A percentile compares a stretch with the other conserved stretches of the same genome.
Conservation (phyloP, 1,140 invertebrate genomes). For the Portunus trituberculatus region DNA sequence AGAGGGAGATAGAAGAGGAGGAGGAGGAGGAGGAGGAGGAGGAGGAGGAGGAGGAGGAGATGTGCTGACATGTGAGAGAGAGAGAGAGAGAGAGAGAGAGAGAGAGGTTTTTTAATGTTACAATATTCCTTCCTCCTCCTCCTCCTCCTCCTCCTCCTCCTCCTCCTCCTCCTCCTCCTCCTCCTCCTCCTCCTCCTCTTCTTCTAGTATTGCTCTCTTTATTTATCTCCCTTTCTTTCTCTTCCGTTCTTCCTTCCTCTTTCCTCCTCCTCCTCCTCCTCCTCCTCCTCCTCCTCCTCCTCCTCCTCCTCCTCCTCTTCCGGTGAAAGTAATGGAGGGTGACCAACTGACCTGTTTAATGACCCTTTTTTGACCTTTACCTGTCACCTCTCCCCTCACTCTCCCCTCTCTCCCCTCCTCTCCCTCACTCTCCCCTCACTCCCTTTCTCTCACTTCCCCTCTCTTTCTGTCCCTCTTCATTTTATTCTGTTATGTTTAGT, state of each 20-base stretch:
- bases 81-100: neutral
- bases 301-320: neutral
- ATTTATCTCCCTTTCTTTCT: too few relatives aligned
- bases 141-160: neutral
- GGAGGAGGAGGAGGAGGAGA: neutral
- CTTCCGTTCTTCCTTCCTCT: neutral
- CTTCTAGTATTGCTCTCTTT: neutral
- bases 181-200: neutral
- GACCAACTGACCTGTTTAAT: constrained; percentile 22
- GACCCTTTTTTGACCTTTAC: neutral
- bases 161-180: neutral
- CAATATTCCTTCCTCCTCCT: neutral
- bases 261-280: neutral
- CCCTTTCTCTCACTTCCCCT: neutral
- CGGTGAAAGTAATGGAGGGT: neutral
- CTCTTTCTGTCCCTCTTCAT: neutral
- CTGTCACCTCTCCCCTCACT: neutral
- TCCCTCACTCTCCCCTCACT: neutral
- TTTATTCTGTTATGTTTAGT: neutral
- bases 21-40: neutral
- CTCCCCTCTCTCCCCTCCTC: neutral
- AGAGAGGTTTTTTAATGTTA: neutral
- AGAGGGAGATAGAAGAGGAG: neutral
- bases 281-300: neutral
- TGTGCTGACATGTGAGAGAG: neutral